Evolutionary conservation across 2,113 vertebrate genomes (phyloP), one percentile per base, ranked within the genome.

Genomic region (Phyllostomus hastatus): DNA sequence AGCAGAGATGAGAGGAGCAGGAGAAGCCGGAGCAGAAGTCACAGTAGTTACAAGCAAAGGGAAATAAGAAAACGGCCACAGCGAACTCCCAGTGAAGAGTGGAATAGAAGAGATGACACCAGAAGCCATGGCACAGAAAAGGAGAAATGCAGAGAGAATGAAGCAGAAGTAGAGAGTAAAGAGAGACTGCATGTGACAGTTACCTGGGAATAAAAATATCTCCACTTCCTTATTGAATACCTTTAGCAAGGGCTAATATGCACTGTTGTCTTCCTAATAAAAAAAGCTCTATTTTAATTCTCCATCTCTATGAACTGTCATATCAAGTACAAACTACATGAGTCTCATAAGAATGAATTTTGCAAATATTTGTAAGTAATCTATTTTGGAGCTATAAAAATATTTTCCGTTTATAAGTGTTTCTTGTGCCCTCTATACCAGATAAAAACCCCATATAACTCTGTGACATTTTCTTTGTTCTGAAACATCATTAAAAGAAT

Each of bases 131-230:
- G 95, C 93, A 24, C 91, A 97, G 98, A 97, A 97, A 97, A 73
- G 97, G 73, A 66, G 92, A 85, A 66, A 92, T 48, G 50, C 57
- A 52, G 96, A 92, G 85, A 50, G 97, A 96, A 66, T 83, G 95
- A 70, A 97, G 95, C 95, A 91, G 95, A 73, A 96, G 98, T 94
- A 98, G 98, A 95, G 98, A 98, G 98, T 97, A 98, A 98, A 97
- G 97, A 98, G 93, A 81, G 96, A 98, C 83, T 94, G 33, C 38
- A 94, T 97, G 59, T 96, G 95, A 90, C 97, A 85, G 10, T 66
- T 79, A 75, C 80, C 28, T 96, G 94, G 31, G 64, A 97, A 96
- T 46, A 81, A 93, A 97, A 94, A 59, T 17, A 24, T 92, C 91
- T 94, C 94, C 9, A 38, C 14, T 52, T 54, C 69, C 96, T 80